These are phyloP conservation scores for Limonius californicus DNA, from an alignment of 1,140 invertebrate genomes.

Conservation along the genomic window DNA sequence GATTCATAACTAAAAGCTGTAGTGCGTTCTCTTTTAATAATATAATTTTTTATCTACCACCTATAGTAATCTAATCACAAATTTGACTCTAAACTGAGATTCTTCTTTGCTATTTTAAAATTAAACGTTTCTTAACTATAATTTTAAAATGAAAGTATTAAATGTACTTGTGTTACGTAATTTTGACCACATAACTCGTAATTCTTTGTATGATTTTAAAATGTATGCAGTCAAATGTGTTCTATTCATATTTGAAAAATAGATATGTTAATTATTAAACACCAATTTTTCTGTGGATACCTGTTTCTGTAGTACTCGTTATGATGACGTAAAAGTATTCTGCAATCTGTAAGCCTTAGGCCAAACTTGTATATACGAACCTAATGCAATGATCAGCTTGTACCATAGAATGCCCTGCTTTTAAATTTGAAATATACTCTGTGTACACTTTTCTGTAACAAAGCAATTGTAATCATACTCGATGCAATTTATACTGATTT, in stretches of 20 bases:
- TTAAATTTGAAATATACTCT: conserved; percentile 32
- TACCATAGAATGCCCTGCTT: conserved; percentile 31
- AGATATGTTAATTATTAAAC: conserved; percentile 8
- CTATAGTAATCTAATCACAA: not conserved
- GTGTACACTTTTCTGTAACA: conserved; percentile 28
- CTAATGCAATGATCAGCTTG: conserved; percentile 26
- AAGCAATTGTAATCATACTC: conserved; percentile 42
- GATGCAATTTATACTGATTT: conserved; percentile 44
- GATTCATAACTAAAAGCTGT: conserved; percentile 23
- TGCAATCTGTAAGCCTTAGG: not conserved
- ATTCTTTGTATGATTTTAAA: not conserved
- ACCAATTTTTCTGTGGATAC: not conserved
- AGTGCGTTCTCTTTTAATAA: conserved; percentile 15
- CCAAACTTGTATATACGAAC: not conserved
- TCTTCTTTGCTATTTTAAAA: too few species aligned
- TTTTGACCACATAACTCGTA: too few species aligned
- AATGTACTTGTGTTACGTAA: too few species aligned
- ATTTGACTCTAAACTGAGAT: too few species aligned
- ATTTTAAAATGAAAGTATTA: too few species aligned
- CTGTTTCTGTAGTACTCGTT: not conserved
- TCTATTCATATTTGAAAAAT: conserved; percentile 21
- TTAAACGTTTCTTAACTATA: too few species aligned
- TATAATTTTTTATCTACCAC: conserved; percentile 11
- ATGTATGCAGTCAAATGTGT: conserved; percentile 25
- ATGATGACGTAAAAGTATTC: not conserved